Percentiles rank a stretch among this genome's conserved stretches.
Evolutionary conservation across 1,140 invertebrate genomes (phyloP).

Genomic region (Drosophila lacteicornis): DNA sequence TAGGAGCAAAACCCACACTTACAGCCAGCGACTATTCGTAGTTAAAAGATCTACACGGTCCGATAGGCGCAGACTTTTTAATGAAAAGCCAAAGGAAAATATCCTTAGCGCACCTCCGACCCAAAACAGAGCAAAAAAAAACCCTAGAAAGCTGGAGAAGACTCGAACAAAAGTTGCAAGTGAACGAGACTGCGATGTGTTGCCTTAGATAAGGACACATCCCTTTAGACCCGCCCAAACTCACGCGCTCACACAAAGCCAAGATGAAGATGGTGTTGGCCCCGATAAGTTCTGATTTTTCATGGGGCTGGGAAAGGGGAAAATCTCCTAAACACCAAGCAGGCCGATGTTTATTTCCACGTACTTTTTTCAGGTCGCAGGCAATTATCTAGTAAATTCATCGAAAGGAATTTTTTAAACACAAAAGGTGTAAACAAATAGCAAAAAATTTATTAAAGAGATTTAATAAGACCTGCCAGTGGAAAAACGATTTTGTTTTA

Average conservation of each 20-base stretch:
- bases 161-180: conserved; percentile 32
- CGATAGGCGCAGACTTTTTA: conserved; percentile 73
- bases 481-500: no score
- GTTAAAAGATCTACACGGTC: conserved; percentile 66
- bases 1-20: conserved; percentile 12
- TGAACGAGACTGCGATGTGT: conserved; percentile 42
- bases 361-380: neutral
- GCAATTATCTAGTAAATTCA: neutral
- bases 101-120: conserved; percentile 7
- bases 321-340: conserved; percentile 2
- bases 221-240: conserved; percentile 18
- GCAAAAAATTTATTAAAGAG: neutral
- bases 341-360: neutral
- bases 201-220: conserved; percentile 40
- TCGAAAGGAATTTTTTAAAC: neutral
- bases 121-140: conserved; percentile 9
- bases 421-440: neutral
- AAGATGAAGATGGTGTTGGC: conserved; percentile 45
- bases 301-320: conserved; percentile 5
- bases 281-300: conserved; percentile 30
- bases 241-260: neutral
- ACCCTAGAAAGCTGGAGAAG: conserved; percentile 13
- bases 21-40: conserved; percentile 44
- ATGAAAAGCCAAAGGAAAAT: conserved; percentile 69
- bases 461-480: neutral